A percentile compares a stretch with the other conserved stretches of the same genome.
Conservation (phyloP, 2,888 invertebrate genomes). For the Drosophila leonis region DNA sequence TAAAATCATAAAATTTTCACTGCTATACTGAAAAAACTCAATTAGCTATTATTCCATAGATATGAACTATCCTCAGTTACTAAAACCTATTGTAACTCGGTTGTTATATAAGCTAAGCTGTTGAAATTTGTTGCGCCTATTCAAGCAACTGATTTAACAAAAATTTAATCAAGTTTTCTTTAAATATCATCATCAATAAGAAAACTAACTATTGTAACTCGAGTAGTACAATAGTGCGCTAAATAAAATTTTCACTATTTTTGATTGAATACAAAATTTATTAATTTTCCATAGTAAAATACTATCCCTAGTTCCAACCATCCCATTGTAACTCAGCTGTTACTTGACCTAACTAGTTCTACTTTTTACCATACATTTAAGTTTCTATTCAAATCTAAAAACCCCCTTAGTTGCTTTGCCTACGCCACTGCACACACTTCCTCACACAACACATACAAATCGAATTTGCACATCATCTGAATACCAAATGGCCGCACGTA, state of each 20-base stretch:
- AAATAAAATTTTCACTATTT: neutral
- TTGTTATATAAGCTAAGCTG: neutral
- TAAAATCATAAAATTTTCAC: neutral
- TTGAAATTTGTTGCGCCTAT: neutral
- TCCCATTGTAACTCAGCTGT: constrained; percentile 26
- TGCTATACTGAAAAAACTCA: too few relatives aligned
- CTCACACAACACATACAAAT: constrained; percentile 73
- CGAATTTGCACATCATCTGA: constrained; percentile 85
- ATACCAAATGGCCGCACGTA: constrained; percentile 84
- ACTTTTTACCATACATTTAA: neutral
- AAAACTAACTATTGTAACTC: constrained; percentile 2
- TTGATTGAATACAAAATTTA: neutral
- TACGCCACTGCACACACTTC: constrained; percentile 52
- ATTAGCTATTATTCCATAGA: neutral
- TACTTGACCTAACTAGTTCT: constrained; percentile 6
- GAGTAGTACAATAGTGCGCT: fast-evolving
- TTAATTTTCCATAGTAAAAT: neutral
- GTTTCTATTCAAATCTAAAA: neutral
- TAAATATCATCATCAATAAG: neutral
- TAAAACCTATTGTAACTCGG: constrained; percentile 14
- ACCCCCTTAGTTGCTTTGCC: constrained; percentile 4
- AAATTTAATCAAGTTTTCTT: neutral
- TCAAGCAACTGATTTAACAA: neutral
- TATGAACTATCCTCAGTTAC: neutral
- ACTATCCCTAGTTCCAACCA: neutral